Conservation (phyloP, 1,140 invertebrate genomes). For the Physella acuta region DNA sequence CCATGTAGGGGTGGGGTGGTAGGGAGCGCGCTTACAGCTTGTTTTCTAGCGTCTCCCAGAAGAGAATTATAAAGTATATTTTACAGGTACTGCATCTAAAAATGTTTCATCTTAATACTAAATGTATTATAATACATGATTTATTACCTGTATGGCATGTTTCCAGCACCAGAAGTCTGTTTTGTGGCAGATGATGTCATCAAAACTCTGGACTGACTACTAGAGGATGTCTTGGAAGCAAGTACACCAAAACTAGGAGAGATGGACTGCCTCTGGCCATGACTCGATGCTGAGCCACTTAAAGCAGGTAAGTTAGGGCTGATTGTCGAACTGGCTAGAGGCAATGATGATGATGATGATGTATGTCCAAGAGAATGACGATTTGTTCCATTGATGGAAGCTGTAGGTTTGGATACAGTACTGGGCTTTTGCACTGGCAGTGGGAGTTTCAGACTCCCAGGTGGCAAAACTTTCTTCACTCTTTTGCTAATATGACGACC, state of each 20-base stretch:
- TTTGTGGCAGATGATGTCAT: slow-evolving; percentile 21
- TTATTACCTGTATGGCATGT: slow-evolving; percentile 72
- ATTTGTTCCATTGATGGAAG: neutral
- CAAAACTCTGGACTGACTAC: slow-evolving; percentile 16
- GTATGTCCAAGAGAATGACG: neutral
- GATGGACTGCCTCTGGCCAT: slow-evolving; percentile 26
- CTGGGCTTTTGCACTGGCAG: neutral
- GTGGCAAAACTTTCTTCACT: slow-evolving; percentile 67
- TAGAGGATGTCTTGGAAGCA: slow-evolving; percentile 52
- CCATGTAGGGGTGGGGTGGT: too few relatives aligned
- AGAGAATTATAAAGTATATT: too few relatives aligned
- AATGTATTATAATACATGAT: neutral
- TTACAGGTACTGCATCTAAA: too few relatives aligned
- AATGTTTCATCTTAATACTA: too few relatives aligned
- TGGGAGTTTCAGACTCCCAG: slow-evolving; percentile 11
- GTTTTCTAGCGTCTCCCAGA: too few relatives aligned
- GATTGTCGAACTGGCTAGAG: neutral
- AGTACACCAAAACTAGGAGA: slow-evolving; percentile 27
- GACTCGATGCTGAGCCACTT: slow-evolving; percentile 13
- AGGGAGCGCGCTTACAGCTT: too few relatives aligned
- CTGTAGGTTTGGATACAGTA: neutral
- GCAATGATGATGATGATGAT: slow-evolving; percentile 1
- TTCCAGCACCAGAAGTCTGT: slow-evolving; percentile 68
- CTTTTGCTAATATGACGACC: slow-evolving; percentile 76
- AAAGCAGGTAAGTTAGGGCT: slow-evolving; percentile 22